These are phyloP conservation scores for Saturnia pavonia DNA, from an alignment of 2,888 invertebrate genomes.

Conservation along the genomic window DNA sequence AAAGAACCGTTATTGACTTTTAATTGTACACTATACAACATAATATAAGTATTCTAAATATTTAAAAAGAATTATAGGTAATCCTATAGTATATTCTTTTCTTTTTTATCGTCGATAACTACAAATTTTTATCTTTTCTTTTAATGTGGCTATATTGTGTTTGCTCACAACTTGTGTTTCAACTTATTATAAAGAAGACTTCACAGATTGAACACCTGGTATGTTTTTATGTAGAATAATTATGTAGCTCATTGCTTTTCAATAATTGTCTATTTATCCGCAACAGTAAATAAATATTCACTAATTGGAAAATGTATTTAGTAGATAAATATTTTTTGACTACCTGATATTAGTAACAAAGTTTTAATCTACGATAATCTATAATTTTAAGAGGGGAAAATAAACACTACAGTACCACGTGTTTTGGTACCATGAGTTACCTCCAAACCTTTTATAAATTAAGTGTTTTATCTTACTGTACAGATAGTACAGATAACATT, in stretches of 20 bases:
- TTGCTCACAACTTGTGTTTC: neutral
- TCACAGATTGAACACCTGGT: neutral
- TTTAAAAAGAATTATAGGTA: neutral
- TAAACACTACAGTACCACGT: neutral
- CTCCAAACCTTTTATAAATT: neutral
- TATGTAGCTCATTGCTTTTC: neutral
- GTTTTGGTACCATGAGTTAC: neutral
- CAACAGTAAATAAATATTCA: too few species aligned
- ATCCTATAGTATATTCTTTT: neutral
- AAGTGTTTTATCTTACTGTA: neutral
- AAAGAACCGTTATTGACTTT: neutral
- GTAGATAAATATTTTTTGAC: neutral
- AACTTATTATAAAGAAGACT: neutral
- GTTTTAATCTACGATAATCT: neutral
- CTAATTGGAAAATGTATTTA: too few species aligned
- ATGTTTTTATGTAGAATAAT: neutral
- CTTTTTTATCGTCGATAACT: neutral
- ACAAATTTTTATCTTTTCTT: neutral
- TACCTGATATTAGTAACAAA: neutral
- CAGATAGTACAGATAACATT: neutral
- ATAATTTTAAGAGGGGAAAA: neutral
- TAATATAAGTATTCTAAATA: neutral
- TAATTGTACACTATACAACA: neutral
- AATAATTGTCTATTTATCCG: too few species aligned
- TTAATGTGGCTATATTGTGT: neutral